Evolutionary conservation across 2,888 invertebrate species (phyloP), one percentile per base, ranked within the genome.

Genomic region (Eristalis intricaria): DNA sequence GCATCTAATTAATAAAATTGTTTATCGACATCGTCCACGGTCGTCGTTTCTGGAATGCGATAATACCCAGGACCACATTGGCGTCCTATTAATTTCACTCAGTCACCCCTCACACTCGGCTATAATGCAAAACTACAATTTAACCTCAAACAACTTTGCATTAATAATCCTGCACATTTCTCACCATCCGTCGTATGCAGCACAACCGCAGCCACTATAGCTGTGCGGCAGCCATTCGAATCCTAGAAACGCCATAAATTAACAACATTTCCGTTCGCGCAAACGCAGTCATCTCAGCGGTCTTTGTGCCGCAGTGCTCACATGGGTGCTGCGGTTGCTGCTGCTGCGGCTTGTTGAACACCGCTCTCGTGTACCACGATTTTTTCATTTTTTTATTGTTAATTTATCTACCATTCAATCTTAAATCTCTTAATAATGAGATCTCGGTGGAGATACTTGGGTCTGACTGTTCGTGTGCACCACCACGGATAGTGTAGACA

Each of bases 351-450:
- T 82, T 76, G 82, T 82, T 74, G 68, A 68, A 74, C 74, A 63
- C 80, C 74, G 63, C 70, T 83, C 82, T 83, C 61, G 71, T 71
- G 66, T 82, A 76, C 60, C 70, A 70, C 75, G 64, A 68, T 81
- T 75, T 75, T 69, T 70, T 10, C 1, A 8, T 50, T 50, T 50
- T 50, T 50, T 50, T 50, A 50, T 50, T 76, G 83, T 71, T 77
- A 71, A 70, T 83, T 83, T 84, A 84, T 84, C 84, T 79, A 26
- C 78, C 71, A 79, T 74, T 84, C 78, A 84, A 84, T 84, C 84
- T 84, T 79, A 84, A 84, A 84, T 84, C 84, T 84, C 84, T 84
- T 84, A 84, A 84, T 84, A 84, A 84, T 84, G 78, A 84, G 84
- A 84, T 84, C 64, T 61, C 68, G 7, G 68, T 50, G 61, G 65